Percentiles rank a stretch among this genome's conserved stretches.
These are phyloP conservation scores for Lycocorax pyrrhopterus DNA, from an alignment of 2,113 vertebrate species.

Conservation along the genomic window DNA sequence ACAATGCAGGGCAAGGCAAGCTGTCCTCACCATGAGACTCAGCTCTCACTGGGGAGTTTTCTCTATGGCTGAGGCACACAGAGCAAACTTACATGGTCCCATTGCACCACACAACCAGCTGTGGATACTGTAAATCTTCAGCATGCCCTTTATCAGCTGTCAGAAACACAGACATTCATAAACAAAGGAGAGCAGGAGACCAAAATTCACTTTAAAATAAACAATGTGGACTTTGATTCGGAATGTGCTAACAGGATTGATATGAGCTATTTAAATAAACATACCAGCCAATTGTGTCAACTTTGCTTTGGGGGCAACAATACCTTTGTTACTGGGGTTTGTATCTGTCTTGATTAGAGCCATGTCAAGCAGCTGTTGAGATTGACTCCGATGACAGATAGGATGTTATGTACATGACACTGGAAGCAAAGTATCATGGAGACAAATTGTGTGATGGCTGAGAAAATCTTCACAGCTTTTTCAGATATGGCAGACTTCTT, in stretches of 20 bases:
- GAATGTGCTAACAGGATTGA: constrained; percentile 39
- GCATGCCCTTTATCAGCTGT: constrained; percentile 56
- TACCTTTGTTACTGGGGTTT: constrained; percentile 7
- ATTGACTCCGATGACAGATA: neutral
- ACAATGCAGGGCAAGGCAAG: constrained; percentile 20
- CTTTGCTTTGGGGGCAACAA: neutral
- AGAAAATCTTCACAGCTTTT: constrained; percentile 13
- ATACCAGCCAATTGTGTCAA: neutral
- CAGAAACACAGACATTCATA: constrained; percentile 51
- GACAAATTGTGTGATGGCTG: neutral
- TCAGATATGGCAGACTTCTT: constrained; percentile 1
- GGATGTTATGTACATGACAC: neutral
- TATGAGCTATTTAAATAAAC: constrained; percentile 41
- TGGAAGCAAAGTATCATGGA: constrained; percentile 9
- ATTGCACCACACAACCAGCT: neutral
- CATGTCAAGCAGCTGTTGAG: neutral
- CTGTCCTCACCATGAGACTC: neutral
- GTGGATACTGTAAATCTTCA: constrained; percentile 24
- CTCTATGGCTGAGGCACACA: neutral
- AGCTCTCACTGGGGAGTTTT: constrained; percentile 20
- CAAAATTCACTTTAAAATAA: constrained; percentile 53
- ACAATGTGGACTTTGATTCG: constrained; percentile 9
- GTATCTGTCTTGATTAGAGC: constrained; percentile 37
- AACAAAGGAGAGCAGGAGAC: constrained; percentile 21
- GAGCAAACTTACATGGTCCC: constrained; percentile 8